Evolutionary conservation across 2,113 vertebrate species (phyloP).

Genomic region (Anseranas semipalmata): DNA sequence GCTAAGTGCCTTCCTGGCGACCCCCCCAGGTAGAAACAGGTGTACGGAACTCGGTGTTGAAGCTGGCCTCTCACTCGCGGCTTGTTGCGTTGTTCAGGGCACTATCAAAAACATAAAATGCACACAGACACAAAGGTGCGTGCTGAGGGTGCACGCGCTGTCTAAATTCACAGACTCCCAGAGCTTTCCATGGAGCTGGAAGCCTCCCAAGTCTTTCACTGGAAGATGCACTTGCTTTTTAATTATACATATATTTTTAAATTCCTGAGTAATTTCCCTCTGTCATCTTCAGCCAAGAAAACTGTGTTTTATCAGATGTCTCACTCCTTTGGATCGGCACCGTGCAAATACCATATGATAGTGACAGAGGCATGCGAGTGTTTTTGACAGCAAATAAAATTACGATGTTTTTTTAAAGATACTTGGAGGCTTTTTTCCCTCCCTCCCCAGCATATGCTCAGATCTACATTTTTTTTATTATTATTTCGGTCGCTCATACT

Average conservation of each 20-base stretch:
- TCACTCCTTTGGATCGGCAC: fast-evolving
- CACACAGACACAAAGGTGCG: fast-evolving
- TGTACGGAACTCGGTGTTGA: fast-evolving
- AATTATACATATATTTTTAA: fast-evolving
- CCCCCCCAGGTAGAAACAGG: background rate
- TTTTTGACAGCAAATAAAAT: background rate
- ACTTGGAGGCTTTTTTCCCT: background rate
- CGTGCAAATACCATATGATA: fast-evolving
- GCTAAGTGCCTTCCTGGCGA: too few relatives aligned
- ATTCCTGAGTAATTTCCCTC: background rate
- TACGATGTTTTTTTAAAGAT: background rate
- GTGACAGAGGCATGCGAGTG: fast-evolving
- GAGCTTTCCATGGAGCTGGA: fast-evolving
- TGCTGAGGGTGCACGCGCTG: fast-evolving
- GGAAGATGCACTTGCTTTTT: fast-evolving
- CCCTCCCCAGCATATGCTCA: background rate
- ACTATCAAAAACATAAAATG: too few relatives aligned
- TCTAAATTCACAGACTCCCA: fast-evolving
- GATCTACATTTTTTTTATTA: background rate
- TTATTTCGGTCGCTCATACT: background rate
- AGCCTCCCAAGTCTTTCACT: fast-evolving
- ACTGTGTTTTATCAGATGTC: background rate
- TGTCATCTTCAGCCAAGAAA: background rate
- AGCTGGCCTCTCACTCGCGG: fast-evolving
- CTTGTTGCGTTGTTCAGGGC: too few relatives aligned